Conservation (phyloP, 2,113 vertebrate species). For the Gasterosteus nipponicus region DNA sequence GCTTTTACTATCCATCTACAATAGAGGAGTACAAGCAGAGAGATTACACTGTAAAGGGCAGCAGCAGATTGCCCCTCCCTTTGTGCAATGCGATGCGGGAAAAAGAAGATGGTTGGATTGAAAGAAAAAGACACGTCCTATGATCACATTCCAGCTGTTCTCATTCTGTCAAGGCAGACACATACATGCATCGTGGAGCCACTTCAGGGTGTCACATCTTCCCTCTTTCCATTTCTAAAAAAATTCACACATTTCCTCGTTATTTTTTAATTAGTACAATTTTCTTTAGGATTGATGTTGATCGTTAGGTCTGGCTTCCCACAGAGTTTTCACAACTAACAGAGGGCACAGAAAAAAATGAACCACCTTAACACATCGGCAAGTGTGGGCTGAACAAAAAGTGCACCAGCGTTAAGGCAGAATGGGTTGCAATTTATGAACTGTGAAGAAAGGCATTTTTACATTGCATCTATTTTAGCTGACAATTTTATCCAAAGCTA, state of each 20-base stretch:
- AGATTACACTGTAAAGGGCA: slow-evolving; percentile 15
- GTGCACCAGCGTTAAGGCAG: slow-evolving; percentile 4
- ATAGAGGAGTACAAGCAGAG: background rate
- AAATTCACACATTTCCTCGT: slow-evolving; percentile 3
- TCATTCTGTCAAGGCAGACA: slow-evolving; percentile 42
- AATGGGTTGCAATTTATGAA: slow-evolving; percentile 38
- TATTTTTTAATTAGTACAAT: slow-evolving; percentile 1
- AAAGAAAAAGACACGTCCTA: slow-evolving; percentile 12
- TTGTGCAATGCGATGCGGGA: background rate
- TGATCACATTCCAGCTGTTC: slow-evolving; percentile 40
- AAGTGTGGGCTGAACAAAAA: slow-evolving; percentile 10
- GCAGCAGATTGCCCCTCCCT: slow-evolving; percentile 2
- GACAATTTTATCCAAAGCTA: too few relatives aligned
- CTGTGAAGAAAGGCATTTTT: slow-evolving; percentile 26
- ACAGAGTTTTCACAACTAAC: background rate
- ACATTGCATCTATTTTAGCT: too few relatives aligned
- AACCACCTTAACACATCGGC: slow-evolving; percentile 1
- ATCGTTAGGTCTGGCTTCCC: background rate
- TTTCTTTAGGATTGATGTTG: slow-evolving; percentile 5
- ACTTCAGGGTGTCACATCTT: background rate
- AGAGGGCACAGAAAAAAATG: slow-evolving; percentile 4
- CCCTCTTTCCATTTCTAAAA: slow-evolving; percentile 13
- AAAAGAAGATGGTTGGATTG: slow-evolving; percentile 8
- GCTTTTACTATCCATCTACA: background rate
- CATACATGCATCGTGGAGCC: background rate